Evolutionary conservation across 2,113 vertebrate species (phyloP).

Genomic region (Paralichthys olivaceus): DNA sequence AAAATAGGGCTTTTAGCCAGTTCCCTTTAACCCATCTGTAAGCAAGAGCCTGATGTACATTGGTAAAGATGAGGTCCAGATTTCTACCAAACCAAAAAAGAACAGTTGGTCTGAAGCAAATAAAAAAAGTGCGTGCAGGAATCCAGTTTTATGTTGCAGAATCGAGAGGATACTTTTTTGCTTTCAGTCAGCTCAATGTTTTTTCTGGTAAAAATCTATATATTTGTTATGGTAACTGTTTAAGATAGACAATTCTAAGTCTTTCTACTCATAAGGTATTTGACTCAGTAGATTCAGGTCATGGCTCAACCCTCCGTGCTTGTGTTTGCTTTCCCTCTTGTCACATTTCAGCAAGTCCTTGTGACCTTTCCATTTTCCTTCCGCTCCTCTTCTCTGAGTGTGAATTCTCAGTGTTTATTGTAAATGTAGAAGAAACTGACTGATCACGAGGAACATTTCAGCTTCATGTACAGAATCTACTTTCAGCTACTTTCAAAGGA

Average conservation of each 20-base stretch:
- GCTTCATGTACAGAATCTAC: background rate
- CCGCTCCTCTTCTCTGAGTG: slow-evolving; percentile 26
- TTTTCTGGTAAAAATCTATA: background rate
- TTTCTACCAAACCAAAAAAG: background rate
- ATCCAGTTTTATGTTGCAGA: background rate
- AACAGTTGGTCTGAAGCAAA: background rate
- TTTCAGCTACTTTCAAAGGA: background rate
- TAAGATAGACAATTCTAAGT: no score
- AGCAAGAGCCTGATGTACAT: slow-evolving; percentile 16
- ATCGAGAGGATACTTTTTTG: background rate
- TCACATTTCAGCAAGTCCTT: slow-evolving; percentile 15
- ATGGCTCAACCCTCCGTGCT: background rate
- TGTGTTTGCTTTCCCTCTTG: background rate
- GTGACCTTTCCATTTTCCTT: slow-evolving; percentile 43
- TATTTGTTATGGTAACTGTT: background rate
- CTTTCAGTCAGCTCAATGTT: background rate
- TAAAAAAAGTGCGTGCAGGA: background rate
- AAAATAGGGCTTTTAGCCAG: slow-evolving; percentile 36
- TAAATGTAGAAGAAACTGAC: slow-evolving; percentile 10
- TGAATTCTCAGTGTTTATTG: slow-evolving; percentile 6
- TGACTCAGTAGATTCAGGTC: slow-evolving; percentile 8
- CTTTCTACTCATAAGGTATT: background rate
- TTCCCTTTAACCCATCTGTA: slow-evolving; percentile 13
- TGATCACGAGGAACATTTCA: background rate
- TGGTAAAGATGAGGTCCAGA: background rate